A percentile compares a stretch with the other conserved stretches of the same genome.
Conservation (phyloP, 2,113 vertebrate species). For the Chloropsis cyanopogon region DNA sequence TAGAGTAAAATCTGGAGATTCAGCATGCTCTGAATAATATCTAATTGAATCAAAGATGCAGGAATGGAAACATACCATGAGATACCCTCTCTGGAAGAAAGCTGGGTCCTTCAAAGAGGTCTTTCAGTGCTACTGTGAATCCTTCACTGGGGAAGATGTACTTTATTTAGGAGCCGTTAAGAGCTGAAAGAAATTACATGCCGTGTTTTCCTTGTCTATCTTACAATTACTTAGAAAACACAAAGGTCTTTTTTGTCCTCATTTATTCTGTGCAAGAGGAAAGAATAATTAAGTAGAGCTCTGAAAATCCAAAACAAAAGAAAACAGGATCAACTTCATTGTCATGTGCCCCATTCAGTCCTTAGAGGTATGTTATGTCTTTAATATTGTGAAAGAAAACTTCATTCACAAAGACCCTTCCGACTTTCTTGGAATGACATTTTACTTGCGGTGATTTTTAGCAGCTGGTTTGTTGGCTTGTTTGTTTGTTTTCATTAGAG, state of each 20-base stretch:
- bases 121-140: neutral
- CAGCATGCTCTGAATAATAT: neutral
- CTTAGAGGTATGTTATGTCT: neutral
- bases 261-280: neutral
- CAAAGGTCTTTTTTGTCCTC: neutral
- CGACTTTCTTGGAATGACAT: neutral
- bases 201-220: neutral
- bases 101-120: neutral
- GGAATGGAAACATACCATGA: neutral
- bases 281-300: neutral
- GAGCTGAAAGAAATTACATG: neutral
- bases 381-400: neutral
- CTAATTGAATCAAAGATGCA: neutral
- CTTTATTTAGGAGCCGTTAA: neutral
- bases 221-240: neutral
- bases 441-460: conserved; percentile 11
- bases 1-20: neutral
- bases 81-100: neutral
- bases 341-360: neutral
- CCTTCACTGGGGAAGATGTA: neutral
- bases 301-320: neutral
- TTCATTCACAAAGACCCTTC: neutral
- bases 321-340: neutral
- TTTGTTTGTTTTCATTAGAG: conserved; percentile 48
- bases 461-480: neutral